These are phyloP conservation scores for Brachionus angularis DNA, from an alignment of 1,140 invertebrate genomes.

Conservation along the genomic window DNA sequence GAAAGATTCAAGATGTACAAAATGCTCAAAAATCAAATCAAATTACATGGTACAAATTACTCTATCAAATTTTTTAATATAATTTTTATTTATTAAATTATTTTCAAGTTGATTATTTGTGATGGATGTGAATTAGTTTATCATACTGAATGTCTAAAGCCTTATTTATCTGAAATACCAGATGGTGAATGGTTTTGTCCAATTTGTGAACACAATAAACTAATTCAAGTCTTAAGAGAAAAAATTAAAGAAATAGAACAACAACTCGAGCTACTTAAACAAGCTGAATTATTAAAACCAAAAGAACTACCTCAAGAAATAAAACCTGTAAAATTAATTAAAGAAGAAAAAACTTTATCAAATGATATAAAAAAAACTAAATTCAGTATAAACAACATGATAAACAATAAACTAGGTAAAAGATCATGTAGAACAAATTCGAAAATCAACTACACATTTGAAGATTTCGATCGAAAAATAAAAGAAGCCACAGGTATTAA, in stretches of 20 bases:
- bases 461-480: constrained; percentile 34
- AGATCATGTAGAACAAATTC: constrained; percentile 18
- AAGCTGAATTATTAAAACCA: not conserved
- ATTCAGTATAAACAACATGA: not conserved
- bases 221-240: not conserved
- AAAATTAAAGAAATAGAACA: constrained; percentile 31
- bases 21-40: constrained; percentile 25
- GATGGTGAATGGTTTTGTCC: constrained; percentile 96
- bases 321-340: not conserved
- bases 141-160: constrained; percentile 86
- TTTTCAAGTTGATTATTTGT: constrained; percentile 72
- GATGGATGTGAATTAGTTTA: constrained; percentile 88
- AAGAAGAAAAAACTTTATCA: not conserved
- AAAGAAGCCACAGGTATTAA: constrained; percentile 22
- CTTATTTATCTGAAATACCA: constrained; percentile 82
- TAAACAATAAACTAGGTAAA: not conserved
- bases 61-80: too few relatives aligned
- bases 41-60: too few relatives aligned
- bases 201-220: constrained; percentile 64
- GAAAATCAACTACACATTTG: constrained; percentile 36
- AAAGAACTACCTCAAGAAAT: not conserved
- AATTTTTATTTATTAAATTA: too few relatives aligned
- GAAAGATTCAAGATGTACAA: constrained; percentile 10
- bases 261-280: not conserved
- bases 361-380: not conserved